Base-by-base conservation (phyloP, 2,797 vertebrate species). In the Cossypha polioptera region DNA sequence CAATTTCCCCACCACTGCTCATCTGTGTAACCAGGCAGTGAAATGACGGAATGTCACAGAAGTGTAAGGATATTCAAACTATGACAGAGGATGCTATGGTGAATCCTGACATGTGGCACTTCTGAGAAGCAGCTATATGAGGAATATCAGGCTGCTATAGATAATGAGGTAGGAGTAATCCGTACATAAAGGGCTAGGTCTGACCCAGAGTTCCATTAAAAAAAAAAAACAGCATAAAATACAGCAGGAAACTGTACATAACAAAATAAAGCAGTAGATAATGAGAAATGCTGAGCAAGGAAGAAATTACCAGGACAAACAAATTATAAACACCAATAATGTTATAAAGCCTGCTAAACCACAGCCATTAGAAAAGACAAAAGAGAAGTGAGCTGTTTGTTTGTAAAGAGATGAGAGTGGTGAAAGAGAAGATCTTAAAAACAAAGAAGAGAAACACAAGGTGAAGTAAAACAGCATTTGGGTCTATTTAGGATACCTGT, bases 351-450 rank as follows among this genome's bases (percentile, higher is more conserved):
- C 36, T 93, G 11, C 13, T 74, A 65, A 88, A 36, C 16, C 22
- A 38, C 0, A 1, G 3, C 3, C 18, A 59, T 48, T 74, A 48
- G 7, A 45, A 77, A 80, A 59, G 1, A 1, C 3, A 50, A 62
- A 83, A 55, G 5, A 74, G 16, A 86, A 80, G 5, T n/a, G 9
- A 28, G 9, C 2, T 54, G 5, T 51, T 76, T 47, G 36, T 62
- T 73, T 86, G 63, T 47, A 86, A 82, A 29, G 8, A 13, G 68
- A 43, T 62, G 11, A 13, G 15, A 5, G 1, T 26, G 3, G 5
- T 76, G 69, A 67, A 86, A 25, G 35, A 73, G 5, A 74, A 80
- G 13, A 62, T 29, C 10, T 69, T 58, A 11, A 61, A 53, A 71
- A 55, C 0, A 5, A 33, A 28, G 15, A 86, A 57, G 3, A 7